Percentiles rank a stretch among this genome's conserved stretches.
phyloP scores from a whole-genome alignment of 2,888 invertebrate genomes.

The Chrysolina americana region DNA sequence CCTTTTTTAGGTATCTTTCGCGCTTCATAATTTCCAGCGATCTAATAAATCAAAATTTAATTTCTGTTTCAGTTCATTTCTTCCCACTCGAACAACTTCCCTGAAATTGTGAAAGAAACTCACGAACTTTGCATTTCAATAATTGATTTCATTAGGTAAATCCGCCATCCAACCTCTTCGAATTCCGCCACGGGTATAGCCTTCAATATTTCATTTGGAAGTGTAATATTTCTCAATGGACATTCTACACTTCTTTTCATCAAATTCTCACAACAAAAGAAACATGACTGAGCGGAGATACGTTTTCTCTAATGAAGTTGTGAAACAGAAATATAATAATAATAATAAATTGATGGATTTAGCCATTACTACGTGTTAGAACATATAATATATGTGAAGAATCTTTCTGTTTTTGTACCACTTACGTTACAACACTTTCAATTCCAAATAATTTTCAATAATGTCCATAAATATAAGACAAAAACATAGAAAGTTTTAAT shows the following conservation, averaged over 20 bases:
- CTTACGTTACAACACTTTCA: no score
- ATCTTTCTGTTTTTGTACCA: no score
- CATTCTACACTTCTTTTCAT: background rate
- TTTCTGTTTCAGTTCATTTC: conserved; percentile 6
- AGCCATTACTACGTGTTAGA: no score
- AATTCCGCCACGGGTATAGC: background rate
- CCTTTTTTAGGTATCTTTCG: background rate
- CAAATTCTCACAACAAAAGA: background rate
- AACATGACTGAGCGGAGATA: no score
- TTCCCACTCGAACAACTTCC: conserved; percentile 4
- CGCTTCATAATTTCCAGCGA: background rate
- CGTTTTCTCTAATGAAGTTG: no score
- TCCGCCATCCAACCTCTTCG: background rate
- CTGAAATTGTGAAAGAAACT: background rate
- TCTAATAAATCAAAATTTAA: conserved; percentile 3
- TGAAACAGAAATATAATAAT: no score
- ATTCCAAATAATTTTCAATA: no score
- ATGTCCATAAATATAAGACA: no score
- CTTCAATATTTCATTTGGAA: background rate
- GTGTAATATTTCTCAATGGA: conserved; percentile 1
- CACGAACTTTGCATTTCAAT: conserved; percentile 17
- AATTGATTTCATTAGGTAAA: conserved; percentile 17
- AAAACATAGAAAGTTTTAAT: no score
- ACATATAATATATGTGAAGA: no score
- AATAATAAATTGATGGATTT: no score